These are phyloP conservation scores for Uropsilus gracilis DNA, from an alignment of 2,113 vertebrate genomes.

Conservation along the genomic window DNA sequence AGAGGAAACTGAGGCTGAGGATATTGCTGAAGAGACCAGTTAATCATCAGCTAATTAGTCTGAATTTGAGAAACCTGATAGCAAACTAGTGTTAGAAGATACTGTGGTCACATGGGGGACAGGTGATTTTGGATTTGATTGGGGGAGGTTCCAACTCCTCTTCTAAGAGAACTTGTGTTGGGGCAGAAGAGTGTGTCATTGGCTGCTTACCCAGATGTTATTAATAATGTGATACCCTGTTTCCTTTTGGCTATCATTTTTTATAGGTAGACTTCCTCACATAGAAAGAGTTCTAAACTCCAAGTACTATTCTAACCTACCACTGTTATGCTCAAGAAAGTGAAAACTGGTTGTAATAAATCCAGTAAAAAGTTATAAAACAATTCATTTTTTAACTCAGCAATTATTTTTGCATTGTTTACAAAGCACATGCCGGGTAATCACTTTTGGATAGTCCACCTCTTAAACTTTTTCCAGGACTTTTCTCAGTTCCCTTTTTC, in stretches of 20 bases:
- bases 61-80: background rate
- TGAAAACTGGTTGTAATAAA: constrained; percentile 16
- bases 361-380: background rate
- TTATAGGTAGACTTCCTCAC: background rate
- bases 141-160: background rate
- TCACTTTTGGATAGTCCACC: background rate
- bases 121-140: no score
- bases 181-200: background rate
- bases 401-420: no score
- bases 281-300: background rate
- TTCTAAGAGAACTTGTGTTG: background rate
- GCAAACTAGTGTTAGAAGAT: no score
- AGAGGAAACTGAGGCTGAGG: background rate
- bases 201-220: background rate
- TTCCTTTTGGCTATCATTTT: background rate
- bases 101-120: background rate
- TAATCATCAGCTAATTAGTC: background rate
- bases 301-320: background rate
- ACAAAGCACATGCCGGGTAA: background rate
- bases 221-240: background rate
- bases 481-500: no score
- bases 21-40: background rate
- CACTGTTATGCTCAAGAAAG: background rate
- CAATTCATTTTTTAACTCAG: no score
- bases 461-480: background rate